Conservation (phyloP, 1,140 invertebrate species). For the Eubasilissa regina region DNA sequence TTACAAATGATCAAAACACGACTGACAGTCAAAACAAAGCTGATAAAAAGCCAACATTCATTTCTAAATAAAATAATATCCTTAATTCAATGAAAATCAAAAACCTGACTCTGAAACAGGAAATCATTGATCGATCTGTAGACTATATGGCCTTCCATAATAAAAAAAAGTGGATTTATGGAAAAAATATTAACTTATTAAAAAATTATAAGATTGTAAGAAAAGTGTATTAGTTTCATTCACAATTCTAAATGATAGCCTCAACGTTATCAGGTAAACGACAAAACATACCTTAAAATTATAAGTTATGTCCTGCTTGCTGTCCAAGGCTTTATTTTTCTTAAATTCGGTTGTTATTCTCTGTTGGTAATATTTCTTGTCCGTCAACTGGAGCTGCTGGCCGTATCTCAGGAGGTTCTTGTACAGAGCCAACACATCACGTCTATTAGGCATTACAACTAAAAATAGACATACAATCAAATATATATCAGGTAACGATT, state of each 20-base stretch:
- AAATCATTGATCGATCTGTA: too few relatives aligned
- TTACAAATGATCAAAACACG: too few relatives aligned
- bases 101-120: too few relatives aligned
- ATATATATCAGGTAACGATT: too few relatives aligned
- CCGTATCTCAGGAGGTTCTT: slow-evolving; percentile 73
- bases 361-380: slow-evolving; percentile 72
- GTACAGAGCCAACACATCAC: slow-evolving; percentile 70
- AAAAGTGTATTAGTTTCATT: neutral
- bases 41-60: too few relatives aligned
- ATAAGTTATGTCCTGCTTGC: slow-evolving; percentile 72
- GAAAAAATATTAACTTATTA: too few relatives aligned
- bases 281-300: slow-evolving; percentile 72
- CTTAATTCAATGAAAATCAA: too few relatives aligned
- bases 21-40: too few relatives aligned
- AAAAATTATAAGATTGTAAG: too few relatives aligned
- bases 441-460: slow-evolving; percentile 49
- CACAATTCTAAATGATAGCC: slow-evolving; percentile 15
- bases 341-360: slow-evolving; percentile 75
- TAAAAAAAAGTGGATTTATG: too few relatives aligned
- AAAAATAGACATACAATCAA: neutral
- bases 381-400: slow-evolving; percentile 72
- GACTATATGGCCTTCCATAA: too few relatives aligned
- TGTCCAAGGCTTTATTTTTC: slow-evolving; percentile 71
- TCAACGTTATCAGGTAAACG: slow-evolving; percentile 1
- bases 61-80: too few relatives aligned